Evolutionary conservation across 2,113 vertebrate species (phyloP).

Genomic region (Nothocercus julius): DNA sequence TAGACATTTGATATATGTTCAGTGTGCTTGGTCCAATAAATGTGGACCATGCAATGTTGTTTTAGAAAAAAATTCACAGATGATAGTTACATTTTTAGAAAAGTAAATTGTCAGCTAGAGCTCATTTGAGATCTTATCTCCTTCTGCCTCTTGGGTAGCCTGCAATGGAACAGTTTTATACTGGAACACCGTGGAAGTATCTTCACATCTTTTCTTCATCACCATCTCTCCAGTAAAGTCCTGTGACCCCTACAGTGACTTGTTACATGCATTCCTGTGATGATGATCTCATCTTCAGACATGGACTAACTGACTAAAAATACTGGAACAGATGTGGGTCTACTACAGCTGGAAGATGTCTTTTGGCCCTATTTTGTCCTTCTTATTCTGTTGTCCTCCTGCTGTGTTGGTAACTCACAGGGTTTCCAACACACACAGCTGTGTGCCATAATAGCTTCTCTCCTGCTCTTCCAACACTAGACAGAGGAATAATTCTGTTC

Average conservation of each 20-base stretch:
- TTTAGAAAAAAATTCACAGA: not conserved
- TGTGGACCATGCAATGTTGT: not conserved
- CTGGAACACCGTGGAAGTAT: not conserved
- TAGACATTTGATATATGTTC: not conserved
- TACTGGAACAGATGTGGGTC: not conserved
- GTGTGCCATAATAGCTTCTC: not conserved
- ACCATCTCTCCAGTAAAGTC: not conserved
- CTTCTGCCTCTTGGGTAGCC: not conserved
- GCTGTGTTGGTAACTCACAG: not conserved
- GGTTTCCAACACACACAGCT: not conserved
- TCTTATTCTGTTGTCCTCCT: not conserved
- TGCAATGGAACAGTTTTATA: not conserved
- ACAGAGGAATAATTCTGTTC: not conserved
- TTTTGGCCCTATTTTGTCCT: not conserved
- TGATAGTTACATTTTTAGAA: not conserved
- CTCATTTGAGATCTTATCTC: not conserved
- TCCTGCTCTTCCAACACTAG: not conserved
- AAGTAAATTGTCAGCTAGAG: not conserved
- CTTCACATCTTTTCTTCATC: not conserved
- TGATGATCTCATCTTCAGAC: not conserved
- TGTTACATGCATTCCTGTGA: not conserved
- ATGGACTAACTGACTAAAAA: not conserved
- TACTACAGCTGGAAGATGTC: not conserved
- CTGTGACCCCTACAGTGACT: not conserved
- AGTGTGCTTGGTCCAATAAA: not conserved